A percentile compares a stretch with the other conserved stretches of the same genome.
phyloP scores from a whole-genome alignment of 2,113 vertebrate species.

The Leucoraja erinaceus region DNA sequence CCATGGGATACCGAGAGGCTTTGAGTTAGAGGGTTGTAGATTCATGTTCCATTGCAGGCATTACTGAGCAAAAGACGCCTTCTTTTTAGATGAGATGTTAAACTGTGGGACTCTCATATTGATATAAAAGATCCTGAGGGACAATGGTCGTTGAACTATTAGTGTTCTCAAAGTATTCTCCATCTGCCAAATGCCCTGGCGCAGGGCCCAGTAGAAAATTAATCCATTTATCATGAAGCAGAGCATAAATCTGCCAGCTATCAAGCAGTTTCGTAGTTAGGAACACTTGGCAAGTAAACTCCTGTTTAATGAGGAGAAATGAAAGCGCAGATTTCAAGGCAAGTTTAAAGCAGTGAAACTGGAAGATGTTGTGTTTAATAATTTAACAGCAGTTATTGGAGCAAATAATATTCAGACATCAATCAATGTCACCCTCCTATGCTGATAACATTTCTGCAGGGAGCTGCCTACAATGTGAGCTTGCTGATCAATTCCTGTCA shows the following conservation, averaged over 20 bases:
- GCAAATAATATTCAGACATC: neutral
- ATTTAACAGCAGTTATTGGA: neutral
- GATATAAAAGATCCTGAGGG: too few relatives aligned
- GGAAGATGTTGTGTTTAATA: neutral
- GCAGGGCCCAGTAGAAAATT: slow-evolving; percentile 8
- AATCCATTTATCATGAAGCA: neutral
- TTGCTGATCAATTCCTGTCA: slow-evolving; percentile 9
- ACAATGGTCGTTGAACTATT: neutral
- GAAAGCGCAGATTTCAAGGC: neutral
- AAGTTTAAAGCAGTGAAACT: slow-evolving; percentile 5
- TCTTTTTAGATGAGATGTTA: too few relatives aligned
- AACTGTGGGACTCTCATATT: too few relatives aligned
- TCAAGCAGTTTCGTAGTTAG: neutral
- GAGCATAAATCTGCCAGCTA: neutral
- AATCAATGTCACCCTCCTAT: neutral
- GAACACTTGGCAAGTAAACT: neutral
- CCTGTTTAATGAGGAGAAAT: slow-evolving; percentile 22
- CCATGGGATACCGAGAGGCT: too few relatives aligned
- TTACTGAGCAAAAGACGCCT: too few relatives aligned
- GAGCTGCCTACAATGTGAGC: neutral
- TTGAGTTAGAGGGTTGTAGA: too few relatives aligned
- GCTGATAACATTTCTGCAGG: neutral
- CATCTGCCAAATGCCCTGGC: neutral
- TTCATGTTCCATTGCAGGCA: too few relatives aligned
- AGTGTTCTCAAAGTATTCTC: neutral